Base-by-base conservation (phyloP, 1,140 invertebrate genomes). In the Trachymyrmex cornetzi region DNA sequence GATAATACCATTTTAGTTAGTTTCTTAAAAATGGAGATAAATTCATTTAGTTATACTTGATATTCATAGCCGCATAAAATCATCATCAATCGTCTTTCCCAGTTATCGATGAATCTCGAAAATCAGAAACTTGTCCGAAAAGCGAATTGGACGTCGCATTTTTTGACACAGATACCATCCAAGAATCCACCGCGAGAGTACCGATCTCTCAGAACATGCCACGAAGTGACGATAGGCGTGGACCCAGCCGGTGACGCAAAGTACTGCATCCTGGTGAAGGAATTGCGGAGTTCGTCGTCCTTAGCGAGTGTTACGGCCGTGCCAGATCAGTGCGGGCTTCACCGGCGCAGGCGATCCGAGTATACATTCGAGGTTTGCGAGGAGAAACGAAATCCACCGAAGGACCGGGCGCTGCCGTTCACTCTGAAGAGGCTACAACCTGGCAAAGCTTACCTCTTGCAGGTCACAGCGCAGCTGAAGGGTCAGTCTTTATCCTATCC, bases 401-500 rank as follows among this genome's bases (percentile, higher is more conserved):
- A 91, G 48, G 92, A 93, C 24, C 85, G 88, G 22, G 92, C 92
- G 12, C 74, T 94, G 6, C 91, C 92, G 19, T 94, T 95, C 24
- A 94, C 93, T 14, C 86, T 95, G 0, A 90, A 67, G 1, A 93
- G 91, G 85, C 75, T 95, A 14, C 93, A 93, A 12, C 94, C 94
- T 3, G 93, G 93, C 2, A 94, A 93, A 63, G 84, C 90, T 44
- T 94, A 94, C 63, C 72, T 94, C 30, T 85, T 94, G 14, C 94
- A 94, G 82, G 92, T 94, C 44, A 94, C 93, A 0, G 93, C 93
- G 5, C 92, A 94, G 74, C 64, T 91, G 7, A 93, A 93, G 14
- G 93, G 90, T 22, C 91, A 94, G 79, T 91, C 93, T 0, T 71
- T 94, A 27, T 94, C 93, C 2, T 94, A 94, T 87, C 94, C 93